phyloP scores from a whole-genome alignment of 2,888 invertebrate species.

The Agriopis aurantiaria region DNA sequence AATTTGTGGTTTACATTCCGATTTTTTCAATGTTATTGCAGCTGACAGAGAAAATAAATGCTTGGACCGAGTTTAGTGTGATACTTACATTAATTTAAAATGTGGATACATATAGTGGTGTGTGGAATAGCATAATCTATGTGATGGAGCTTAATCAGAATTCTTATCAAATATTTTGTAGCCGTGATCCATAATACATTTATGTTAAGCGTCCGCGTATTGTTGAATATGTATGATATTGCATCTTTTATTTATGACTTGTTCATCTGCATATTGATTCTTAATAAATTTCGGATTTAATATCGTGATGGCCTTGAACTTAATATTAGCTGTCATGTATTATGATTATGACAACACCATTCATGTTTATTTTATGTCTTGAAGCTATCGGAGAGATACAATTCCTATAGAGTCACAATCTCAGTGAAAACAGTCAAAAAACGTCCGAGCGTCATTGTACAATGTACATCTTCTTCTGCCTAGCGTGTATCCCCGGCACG shows the following conservation, averaged over 20 bases:
- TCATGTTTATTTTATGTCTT: constrained; percentile 2
- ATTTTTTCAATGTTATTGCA: too few species aligned
- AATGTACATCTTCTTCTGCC: too few species aligned
- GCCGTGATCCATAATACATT: constrained; percentile 15
- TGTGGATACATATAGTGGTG: too few species aligned
- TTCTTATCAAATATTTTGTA: constrained; percentile 11
- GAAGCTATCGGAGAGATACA: neutral
- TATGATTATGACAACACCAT: constrained; percentile 11
- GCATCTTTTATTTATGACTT: constrained; percentile 25
- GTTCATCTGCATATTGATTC: constrained; percentile 27
- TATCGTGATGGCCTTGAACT: constrained; percentile 30
- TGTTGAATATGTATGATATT: constrained; percentile 29
- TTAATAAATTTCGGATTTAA: constrained; percentile 29
- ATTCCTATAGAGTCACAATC: too few species aligned
- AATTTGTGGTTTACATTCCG: too few species aligned
- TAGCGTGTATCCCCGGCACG: too few species aligned
- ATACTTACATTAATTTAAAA: too few species aligned
- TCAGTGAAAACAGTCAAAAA: too few species aligned
- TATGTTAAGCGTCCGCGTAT: constrained; percentile 5
- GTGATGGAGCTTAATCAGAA: neutral
- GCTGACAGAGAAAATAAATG: too few species aligned
- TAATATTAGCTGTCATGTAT: constrained; percentile 24
- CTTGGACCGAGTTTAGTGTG: too few species aligned
- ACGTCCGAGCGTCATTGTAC: too few species aligned
- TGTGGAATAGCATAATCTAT: too few species aligned